Percentiles rank a stretch among this genome's conserved stretches.
Conservation (phyloP, 1,140 invertebrate species). For the Gonatopus flavifemur region DNA sequence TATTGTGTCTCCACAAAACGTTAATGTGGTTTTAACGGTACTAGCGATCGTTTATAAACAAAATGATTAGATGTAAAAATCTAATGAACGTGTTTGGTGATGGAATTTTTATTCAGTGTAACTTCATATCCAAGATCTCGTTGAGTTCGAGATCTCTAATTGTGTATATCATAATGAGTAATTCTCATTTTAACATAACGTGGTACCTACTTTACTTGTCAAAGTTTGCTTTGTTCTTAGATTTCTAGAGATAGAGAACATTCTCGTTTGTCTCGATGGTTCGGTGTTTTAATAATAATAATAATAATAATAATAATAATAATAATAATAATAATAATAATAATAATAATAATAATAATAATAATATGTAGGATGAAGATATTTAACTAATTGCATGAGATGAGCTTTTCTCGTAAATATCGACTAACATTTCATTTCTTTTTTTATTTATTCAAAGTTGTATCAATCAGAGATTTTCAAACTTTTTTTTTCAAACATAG, state of each 20-base stretch:
- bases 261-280: too few relatives aligned
- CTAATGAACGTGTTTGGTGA: conserved; percentile 31
- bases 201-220: conserved; percentile 59
- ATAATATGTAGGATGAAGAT: too few relatives aligned
- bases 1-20: background rate
- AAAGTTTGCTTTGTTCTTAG: conserved; percentile 53
- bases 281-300: background rate
- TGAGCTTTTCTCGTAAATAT: too few relatives aligned
- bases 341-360: too few relatives aligned
- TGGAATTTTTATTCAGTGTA: conserved; percentile 32
- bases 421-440: too few relatives aligned
- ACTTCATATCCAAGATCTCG: conserved; percentile 23
- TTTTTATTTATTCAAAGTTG: too few relatives aligned
- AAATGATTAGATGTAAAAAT: background rate
- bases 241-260: conserved; percentile 45
- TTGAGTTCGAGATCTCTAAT: conserved; percentile 22
- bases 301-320: background rate
- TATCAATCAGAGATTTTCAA: too few relatives aligned
- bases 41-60: background rate
- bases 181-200: conserved; percentile 28
- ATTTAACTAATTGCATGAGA: too few relatives aligned
- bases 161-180: conserved; percentile 13
- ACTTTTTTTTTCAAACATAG: too few relatives aligned
- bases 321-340: too few relatives aligned
- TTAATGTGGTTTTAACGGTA: background rate